phyloP scores from a whole-genome alignment of 2,113 vertebrate genomes.

The Verasper variegatus region DNA sequence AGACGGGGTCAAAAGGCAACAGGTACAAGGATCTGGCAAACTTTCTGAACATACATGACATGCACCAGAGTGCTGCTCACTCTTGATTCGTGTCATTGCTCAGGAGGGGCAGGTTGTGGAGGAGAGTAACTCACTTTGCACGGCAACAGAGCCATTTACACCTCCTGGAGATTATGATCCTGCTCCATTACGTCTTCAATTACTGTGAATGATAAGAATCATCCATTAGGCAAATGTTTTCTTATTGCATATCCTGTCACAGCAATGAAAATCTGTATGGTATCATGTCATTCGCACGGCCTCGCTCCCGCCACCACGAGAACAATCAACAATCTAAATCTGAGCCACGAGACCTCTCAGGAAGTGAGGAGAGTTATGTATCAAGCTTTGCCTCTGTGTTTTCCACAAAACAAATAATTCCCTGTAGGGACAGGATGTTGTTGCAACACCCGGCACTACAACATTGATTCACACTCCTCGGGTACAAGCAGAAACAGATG shows the following conservation, averaged over 20 bases:
- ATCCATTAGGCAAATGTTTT: constrained; percentile 59
- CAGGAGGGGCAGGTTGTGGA: constrained; percentile 19
- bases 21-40: constrained; percentile 33
- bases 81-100: constrained; percentile 47
- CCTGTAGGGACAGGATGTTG: constrained; percentile 72
- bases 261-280: constrained; percentile 17
- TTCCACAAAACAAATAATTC: constrained; percentile 67
- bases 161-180: constrained; percentile 52
- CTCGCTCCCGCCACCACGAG: constrained; percentile 9
- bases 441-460: constrained; percentile 62
- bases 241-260: constrained; percentile 60
- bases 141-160: constrained; percentile 67
- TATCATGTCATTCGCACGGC: constrained; percentile 10
- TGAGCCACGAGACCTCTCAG: constrained; percentile 54
- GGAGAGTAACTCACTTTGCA: constrained; percentile 37
- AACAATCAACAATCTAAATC: constrained; percentile 52
- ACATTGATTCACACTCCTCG: constrained; percentile 52
- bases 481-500: constrained; percentile 68
- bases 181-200: constrained; percentile 61
- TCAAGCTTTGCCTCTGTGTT: constrained; percentile 43
- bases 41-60: constrained; percentile 25
- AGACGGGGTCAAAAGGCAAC: constrained; percentile 23
- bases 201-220: constrained; percentile 64
- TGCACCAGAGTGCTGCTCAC: constrained; percentile 3
- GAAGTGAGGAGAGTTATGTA: constrained; percentile 55